Percentiles rank a stretch among this genome's conserved stretches.
These are phyloP conservation scores for Cremastinae sp. DNA, from an alignment of 2,888 invertebrate genomes.

Conservation along the genomic window DNA sequence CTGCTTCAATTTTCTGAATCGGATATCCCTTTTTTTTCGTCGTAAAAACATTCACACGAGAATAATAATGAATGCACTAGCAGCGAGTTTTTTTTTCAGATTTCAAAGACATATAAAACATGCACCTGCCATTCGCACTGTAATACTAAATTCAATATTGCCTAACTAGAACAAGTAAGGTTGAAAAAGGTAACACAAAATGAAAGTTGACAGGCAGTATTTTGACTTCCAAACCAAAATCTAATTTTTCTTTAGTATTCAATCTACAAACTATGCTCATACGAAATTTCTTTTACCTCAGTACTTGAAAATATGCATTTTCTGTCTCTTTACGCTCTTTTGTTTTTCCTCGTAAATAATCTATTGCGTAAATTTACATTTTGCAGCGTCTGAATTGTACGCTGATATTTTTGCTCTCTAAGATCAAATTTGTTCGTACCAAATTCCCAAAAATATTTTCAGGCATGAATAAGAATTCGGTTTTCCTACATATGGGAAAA, in stretches of 20 bases:
- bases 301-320: constrained; percentile 59
- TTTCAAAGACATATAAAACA: constrained; percentile 48
- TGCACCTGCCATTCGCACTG: constrained; percentile 25
- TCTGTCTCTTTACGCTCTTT: neutral
- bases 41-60: constrained; percentile 43
- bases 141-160: constrained; percentile 25
- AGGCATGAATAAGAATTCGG: no score
- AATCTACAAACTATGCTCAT: constrained; percentile 50
- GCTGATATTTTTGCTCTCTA: constrained; percentile 20
- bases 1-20: neutral
- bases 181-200: neutral
- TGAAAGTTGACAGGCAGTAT: neutral
- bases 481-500: no score
- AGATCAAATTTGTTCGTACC: no score
- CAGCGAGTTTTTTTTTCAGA: constrained; percentile 12
- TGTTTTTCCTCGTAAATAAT: constrained; percentile 28
- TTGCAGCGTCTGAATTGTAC: constrained; percentile 37
- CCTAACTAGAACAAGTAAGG: constrained; percentile 2
- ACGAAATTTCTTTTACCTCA: constrained; percentile 55
- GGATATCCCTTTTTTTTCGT: neutral
- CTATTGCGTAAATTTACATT: constrained; percentile 36
- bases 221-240: constrained; percentile 14
- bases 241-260: constrained; percentile 34
- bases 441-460: no score
- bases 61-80: constrained; percentile 33